A percentile compares a stretch with the other conserved stretches of the same genome.
These are phyloP conservation scores for Anseranas semipalmata DNA, from an alignment of 2,113 vertebrate species.

Conservation along the genomic window DNA sequence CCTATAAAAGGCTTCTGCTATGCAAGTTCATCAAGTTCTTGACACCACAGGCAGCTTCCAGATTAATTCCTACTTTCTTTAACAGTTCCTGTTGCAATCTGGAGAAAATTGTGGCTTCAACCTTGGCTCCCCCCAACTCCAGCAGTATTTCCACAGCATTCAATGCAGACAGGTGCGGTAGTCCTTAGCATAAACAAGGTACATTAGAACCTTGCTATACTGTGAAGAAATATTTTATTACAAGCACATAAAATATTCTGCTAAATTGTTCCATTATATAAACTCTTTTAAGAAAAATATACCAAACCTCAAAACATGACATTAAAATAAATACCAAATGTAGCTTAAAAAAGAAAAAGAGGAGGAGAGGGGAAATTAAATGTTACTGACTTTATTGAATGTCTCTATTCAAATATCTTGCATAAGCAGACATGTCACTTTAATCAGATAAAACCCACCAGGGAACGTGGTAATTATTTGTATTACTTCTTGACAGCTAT, in stretches of 20 bases:
- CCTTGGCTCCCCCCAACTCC: background rate
- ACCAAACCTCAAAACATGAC: background rate
- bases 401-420: constrained; percentile 62
- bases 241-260: background rate
- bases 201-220: background rate
- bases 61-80: background rate
- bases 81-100: background rate
- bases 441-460: constrained; percentile 64
- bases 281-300: constrained; percentile 11
- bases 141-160: background rate
- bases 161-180: background rate
- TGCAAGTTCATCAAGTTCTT: background rate
- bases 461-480: constrained; percentile 64
- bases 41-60: background rate
- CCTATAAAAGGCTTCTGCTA: background rate
- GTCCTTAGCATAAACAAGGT: background rate
- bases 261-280: background rate
- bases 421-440: constrained; percentile 68
- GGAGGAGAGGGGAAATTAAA: constrained; percentile 32
- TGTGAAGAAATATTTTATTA: background rate
- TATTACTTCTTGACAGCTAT: constrained; percentile 63
- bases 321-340: constrained; percentile 33
- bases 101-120: background rate
- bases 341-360: background rate
- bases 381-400: constrained; percentile 49